phyloP scores from a whole-genome alignment of 2,797 vertebrate genomes.

The Mallotus villosus region DNA sequence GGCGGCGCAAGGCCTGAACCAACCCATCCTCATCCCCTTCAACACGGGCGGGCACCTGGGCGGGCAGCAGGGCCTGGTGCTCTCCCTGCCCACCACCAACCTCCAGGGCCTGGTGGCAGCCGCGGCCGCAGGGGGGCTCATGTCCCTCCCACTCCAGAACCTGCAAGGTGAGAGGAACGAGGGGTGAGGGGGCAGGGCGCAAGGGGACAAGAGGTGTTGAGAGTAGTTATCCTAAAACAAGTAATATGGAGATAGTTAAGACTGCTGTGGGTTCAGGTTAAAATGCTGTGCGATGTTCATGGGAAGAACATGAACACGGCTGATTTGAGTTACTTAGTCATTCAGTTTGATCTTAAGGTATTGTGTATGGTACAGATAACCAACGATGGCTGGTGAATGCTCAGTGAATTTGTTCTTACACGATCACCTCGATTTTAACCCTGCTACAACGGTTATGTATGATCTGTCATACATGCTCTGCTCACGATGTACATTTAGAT shows the following conservation, averaged over 20 bases:
- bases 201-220: too few relatives aligned
- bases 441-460: neutral
- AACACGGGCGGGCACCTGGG: conserved; percentile 94
- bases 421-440: neutral
- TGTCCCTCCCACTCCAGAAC: conserved; percentile 99
- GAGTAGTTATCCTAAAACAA: too few relatives aligned
- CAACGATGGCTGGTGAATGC: too few relatives aligned
- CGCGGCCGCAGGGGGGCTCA: conserved; percentile 96
- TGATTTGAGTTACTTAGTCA: too few relatives aligned
- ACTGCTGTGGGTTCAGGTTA: too few relatives aligned
- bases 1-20: conserved; percentile 88
- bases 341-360: too few relatives aligned
- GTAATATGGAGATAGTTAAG: too few relatives aligned
- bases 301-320: too few relatives aligned
- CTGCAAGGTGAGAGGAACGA: conserved; percentile 89
- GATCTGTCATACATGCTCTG: neutral
- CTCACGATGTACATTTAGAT: neutral
- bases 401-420: neutral
- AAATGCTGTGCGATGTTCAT: too few relatives aligned
- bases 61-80: conserved; percentile 96
- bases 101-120: conserved; percentile 98
- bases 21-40: conserved; percentile 98
- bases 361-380: too few relatives aligned
- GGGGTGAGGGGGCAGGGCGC: too few relatives aligned
- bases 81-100: conserved; percentile 94